A percentile compares a stretch with the other conserved stretches of the same genome.
Conservation (phyloP, 1,140 invertebrate species). For the Agrypnia vestita region DNA sequence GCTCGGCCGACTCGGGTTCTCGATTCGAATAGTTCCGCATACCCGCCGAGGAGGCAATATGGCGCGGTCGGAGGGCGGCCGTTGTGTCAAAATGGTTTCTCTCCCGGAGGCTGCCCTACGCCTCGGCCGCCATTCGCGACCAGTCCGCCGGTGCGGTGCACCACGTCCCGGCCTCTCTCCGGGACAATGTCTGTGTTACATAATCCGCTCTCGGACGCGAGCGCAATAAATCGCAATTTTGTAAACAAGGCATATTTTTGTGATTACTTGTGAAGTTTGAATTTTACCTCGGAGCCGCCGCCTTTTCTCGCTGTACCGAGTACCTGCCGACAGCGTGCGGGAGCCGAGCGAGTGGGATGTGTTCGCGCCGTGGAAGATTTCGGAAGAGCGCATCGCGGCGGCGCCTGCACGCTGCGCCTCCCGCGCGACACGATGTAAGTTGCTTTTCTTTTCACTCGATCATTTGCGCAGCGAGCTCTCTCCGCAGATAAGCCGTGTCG, state of each 20-base stretch:
- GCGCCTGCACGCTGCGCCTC: not conserved
- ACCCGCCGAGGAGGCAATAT: constrained; percentile 29
- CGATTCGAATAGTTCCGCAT: constrained; percentile 35
- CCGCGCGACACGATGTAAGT: constrained; percentile 17
- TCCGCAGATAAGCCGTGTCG: not conserved
- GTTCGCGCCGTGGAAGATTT: constrained; percentile 24
- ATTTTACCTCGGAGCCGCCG: not conserved
- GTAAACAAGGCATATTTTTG: constrained; percentile 7
- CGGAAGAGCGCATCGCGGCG: not conserved
- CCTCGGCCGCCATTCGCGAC: constrained; percentile 30
- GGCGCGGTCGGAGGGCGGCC: constrained; percentile 39
- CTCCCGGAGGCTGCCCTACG: not conserved
- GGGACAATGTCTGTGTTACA: constrained; percentile 37
- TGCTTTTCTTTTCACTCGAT: not conserved
- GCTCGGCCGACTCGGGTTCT: constrained; percentile 15
- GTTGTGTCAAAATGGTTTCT: not conserved
- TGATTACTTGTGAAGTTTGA: constrained; percentile 22
- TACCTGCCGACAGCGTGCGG: not conserved
- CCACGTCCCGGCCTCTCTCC: not conserved
- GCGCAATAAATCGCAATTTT: constrained; percentile 10
- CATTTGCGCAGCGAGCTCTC: not conserved
- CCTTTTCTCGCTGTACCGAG: not conserved
- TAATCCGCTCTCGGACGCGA: constrained; percentile 36
- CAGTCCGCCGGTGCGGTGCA: constrained; percentile 25
- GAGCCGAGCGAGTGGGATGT: no score